Evolutionary conservation across 1,140 invertebrate genomes (phyloP).

Genomic region (Hormaphis cornu): DNA sequence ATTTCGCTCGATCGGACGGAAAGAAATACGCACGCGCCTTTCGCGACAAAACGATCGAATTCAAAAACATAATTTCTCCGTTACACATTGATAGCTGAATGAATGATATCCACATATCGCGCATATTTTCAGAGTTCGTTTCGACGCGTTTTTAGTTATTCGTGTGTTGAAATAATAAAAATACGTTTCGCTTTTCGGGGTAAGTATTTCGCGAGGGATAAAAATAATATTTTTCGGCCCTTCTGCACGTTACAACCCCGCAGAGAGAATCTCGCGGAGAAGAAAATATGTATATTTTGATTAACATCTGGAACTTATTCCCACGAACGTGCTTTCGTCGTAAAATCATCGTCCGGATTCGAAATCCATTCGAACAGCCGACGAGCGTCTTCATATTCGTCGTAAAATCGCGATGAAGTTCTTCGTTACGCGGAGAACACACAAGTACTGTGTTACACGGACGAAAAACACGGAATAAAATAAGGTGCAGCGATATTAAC

Average conservation of each 20-base stretch:
- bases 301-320: slow-evolving; percentile 17
- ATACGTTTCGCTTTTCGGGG: background rate
- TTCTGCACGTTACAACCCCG: background rate
- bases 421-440: background rate
- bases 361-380: background rate
- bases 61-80: no score
- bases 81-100: no score
- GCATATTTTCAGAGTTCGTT: background rate
- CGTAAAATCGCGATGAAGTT: background rate
- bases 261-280: background rate
- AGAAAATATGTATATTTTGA: slow-evolving; percentile 18
- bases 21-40: no score
- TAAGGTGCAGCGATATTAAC: no score
- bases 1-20: no score
- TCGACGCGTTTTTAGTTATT: background rate
- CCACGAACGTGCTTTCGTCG: slow-evolving; percentile 5
- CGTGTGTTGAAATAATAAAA: background rate
- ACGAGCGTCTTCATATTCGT: no score
- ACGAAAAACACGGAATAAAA: no score
- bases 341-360: slow-evolving; percentile 1
- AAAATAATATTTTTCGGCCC: slow-evolving; percentile 4
- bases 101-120: no score
- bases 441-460: no score
- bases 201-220: background rate
- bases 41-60: no score